A percentile compares a stretch with the other conserved stretches of the same genome.
Evolutionary conservation across 2,888 invertebrate species (phyloP).

Genomic region (Amphimallon solstitiale): DNA sequence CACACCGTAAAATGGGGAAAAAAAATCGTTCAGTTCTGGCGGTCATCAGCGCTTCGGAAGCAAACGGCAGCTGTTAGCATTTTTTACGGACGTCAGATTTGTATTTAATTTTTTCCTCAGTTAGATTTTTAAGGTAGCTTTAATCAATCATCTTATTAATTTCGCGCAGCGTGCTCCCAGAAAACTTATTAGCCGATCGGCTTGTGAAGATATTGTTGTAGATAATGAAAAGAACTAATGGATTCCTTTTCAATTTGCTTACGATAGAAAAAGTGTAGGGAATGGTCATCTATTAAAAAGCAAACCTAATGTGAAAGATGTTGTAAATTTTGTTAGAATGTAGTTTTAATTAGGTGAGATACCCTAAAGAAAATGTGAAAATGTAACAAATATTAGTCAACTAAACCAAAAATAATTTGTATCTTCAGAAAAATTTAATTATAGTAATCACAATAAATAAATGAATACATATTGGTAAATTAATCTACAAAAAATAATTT

Average conservation of each 20-base stretch:
- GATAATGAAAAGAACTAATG: conserved; percentile 4
- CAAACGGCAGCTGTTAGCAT: conserved; percentile 22
- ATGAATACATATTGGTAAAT: too few relatives aligned
- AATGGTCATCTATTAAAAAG: too few relatives aligned
- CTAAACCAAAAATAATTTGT: too few relatives aligned
- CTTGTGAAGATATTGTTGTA: neutral
- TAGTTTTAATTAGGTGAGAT: too few relatives aligned
- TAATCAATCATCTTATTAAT: conserved; percentile 14
- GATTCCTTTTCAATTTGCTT: neutral
- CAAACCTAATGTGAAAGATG: too few relatives aligned
- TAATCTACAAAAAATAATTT: too few relatives aligned
- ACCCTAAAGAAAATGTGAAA: too few relatives aligned
- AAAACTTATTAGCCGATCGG: neutral
- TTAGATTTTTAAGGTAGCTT: neutral
- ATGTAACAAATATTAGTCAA: too few relatives aligned
- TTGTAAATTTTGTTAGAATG: too few relatives aligned
- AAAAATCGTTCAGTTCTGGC: neutral
- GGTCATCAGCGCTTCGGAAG: conserved; percentile 19
- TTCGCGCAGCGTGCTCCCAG: conserved; percentile 16
- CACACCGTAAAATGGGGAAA: neutral
- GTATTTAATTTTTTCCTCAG: conserved; percentile 17
- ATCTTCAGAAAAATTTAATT: too few relatives aligned
- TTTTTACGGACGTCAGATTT: neutral
- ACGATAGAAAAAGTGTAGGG: too few relatives aligned
- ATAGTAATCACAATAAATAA: too few relatives aligned